Evolutionary conservation across 1,140 invertebrate species (phyloP).

Genomic region (Leptinotarsa lineolata): DNA sequence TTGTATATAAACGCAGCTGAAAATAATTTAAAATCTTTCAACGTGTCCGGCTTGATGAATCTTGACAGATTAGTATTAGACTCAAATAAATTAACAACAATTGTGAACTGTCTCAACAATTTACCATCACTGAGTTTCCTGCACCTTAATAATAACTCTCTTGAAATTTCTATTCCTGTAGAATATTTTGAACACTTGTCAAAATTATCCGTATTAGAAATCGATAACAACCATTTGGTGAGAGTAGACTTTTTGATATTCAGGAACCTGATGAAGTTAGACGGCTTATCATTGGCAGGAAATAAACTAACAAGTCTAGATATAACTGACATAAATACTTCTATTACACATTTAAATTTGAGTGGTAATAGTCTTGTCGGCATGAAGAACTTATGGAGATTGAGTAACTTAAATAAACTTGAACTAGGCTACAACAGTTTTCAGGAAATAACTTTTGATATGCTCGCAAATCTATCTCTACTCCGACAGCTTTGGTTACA

Average conservation of each 20-base stretch:
- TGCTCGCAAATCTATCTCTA: not conserved
- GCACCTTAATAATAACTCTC: slow-evolving; percentile 11
- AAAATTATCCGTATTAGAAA: slow-evolving; percentile 14
- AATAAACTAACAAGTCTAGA: slow-evolving; percentile 12
- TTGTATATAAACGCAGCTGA: slow-evolving; percentile 8
- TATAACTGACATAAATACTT: not conserved
- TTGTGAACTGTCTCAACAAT: slow-evolving; percentile 17
- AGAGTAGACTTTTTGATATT: not conserved
- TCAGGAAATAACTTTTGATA: slow-evolving; percentile 5
- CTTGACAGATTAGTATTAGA: not conserved
- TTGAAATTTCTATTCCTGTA: not conserved
- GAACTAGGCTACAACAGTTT: slow-evolving; percentile 14
- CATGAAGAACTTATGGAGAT: slow-evolving; percentile 1
- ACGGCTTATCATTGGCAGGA: not conserved
- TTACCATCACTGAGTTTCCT: slow-evolving; percentile 6
- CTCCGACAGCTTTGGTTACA: not conserved
- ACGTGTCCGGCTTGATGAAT: slow-evolving; percentile 17
- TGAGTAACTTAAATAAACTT: slow-evolving; percentile 1
- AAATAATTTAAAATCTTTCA: not conserved
- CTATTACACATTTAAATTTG: slow-evolving; percentile 8
- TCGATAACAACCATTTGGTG: slow-evolving; percentile 18
- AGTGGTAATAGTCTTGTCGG: slow-evolving; percentile 1
- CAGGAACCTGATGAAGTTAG: not conserved
- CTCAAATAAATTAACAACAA: slow-evolving; percentile 10
- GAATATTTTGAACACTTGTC: not conserved